A percentile compares a stretch with the other conserved stretches of the same genome.
Conservation (phyloP, 1,140 invertebrate genomes). For the Gerris buenoi region DNA sequence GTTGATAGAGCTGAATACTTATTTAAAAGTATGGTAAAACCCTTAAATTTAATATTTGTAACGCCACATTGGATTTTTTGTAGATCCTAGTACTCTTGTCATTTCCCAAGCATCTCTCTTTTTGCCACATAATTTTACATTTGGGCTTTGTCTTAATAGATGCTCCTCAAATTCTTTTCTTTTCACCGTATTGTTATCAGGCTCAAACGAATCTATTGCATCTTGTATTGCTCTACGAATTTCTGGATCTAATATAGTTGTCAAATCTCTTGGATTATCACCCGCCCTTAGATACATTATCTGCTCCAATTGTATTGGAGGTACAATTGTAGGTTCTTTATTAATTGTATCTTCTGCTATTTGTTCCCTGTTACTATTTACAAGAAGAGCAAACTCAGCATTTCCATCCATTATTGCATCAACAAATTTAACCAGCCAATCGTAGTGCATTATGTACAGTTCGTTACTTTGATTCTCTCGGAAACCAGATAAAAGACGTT, state of each 20-base stretch:
- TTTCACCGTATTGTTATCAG: neutral
- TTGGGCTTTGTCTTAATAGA: neutral
- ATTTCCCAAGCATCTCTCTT: neutral
- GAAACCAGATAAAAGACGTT: neutral
- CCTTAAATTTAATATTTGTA: neutral
- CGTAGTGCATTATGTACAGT: neutral
- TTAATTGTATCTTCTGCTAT: neutral
- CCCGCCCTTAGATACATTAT: neutral
- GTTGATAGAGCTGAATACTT: too few species aligned
- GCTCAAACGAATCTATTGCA: neutral
- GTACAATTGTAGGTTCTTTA: neutral
- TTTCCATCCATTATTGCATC: neutral
- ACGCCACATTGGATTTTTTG: neutral
- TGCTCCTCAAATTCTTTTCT: neutral
- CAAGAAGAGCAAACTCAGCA: neutral
- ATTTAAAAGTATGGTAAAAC: too few species aligned
- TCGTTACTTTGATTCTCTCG: neutral
- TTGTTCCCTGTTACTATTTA: neutral
- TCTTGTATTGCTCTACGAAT: neutral
- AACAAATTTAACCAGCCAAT: neutral
- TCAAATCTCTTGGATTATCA: neutral
- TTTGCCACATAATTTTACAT: neutral
- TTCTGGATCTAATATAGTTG: neutral
- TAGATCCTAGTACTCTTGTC: neutral
- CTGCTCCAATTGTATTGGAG: neutral